These are phyloP conservation scores for Dascillus cervinus DNA, from an alignment of 2,888 invertebrate species.

Conservation along the genomic window DNA sequence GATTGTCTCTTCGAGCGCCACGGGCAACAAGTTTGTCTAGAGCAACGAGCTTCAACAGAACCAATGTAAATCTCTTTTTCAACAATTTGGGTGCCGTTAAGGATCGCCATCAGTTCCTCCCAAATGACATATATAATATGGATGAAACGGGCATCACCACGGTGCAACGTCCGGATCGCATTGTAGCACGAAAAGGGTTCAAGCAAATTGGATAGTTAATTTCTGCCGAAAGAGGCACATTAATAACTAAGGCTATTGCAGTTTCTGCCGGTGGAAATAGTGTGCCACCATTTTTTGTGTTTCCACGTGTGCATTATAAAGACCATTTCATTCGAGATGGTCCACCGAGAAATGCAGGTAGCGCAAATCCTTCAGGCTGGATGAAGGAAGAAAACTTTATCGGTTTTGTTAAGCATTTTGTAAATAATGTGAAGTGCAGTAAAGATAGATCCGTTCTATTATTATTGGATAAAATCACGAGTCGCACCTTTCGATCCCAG, in stretches of 20 bases:
- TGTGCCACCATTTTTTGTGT: conserved; percentile 27
- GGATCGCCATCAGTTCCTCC: conserved; percentile 6
- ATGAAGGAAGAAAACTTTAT: conserved; percentile 15
- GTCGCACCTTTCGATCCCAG: conserved; percentile 9
- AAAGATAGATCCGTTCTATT: conserved; percentile 8
- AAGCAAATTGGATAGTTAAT: conserved; percentile 25
- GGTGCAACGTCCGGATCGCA: conserved; percentile 25
- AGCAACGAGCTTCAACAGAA: too few species aligned
- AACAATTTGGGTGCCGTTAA: conserved; percentile 21
- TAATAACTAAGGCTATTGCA: conserved; percentile 22
- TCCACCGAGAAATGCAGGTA: conserved; percentile 14
- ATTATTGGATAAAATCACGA: conserved; percentile 10
- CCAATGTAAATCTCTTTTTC: conserved; percentile 26
- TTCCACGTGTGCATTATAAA: conserved; percentile 22
- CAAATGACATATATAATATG: conserved; percentile 9
- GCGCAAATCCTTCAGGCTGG: conserved; percentile 18
- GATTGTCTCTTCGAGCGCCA: conserved; percentile 22
- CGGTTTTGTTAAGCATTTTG: conserved; percentile 15
- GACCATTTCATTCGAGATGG: conserved; percentile 11
- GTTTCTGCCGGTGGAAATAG: conserved; percentile 23
- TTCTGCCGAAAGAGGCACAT: conserved; percentile 24
- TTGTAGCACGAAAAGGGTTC: conserved; percentile 25
- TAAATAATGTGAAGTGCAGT: conserved; percentile 8
- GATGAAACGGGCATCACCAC: conserved; percentile 18
- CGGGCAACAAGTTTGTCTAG: conserved; percentile 26